Conservation (phyloP, 2,797 vertebrate genomes). For the Myoxocephalus aenaeus region DNA sequence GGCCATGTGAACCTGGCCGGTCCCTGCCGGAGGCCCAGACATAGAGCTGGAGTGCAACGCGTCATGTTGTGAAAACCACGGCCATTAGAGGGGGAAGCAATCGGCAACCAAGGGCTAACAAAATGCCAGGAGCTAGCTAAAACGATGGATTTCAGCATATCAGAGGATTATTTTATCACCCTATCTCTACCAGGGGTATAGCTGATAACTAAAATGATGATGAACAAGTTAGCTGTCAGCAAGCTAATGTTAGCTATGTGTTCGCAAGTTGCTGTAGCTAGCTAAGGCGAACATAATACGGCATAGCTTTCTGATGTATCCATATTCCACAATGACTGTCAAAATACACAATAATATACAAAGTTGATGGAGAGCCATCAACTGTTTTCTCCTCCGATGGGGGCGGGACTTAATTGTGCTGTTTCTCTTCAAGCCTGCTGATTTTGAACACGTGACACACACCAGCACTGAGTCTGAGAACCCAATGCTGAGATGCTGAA, state of each 20-base stretch:
- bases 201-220: background rate
- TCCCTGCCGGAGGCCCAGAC: slow-evolving; percentile 90
- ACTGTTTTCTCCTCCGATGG: background rate
- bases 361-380: background rate
- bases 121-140: background rate
- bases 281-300: background rate
- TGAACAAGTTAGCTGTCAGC: background rate
- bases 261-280: background rate
- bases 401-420: background rate
- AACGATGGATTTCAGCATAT: background rate
- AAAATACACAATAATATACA: no score
- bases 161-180: background rate
- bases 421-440: background rate
- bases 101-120: background rate
- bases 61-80: background rate
- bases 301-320: background rate
- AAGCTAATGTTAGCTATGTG: background rate
- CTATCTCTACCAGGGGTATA: background rate
- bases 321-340: background rate
- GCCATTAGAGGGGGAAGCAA: background rate
- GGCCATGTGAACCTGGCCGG: slow-evolving; percentile 82
- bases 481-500: background rate
- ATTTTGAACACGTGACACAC: slow-evolving; percentile 6
- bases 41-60: slow-evolving; percentile 53
- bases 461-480: slow-evolving; percentile 23